Base-by-base conservation (phyloP, 1,140 invertebrate species). In the Mya arenaria region DNA sequence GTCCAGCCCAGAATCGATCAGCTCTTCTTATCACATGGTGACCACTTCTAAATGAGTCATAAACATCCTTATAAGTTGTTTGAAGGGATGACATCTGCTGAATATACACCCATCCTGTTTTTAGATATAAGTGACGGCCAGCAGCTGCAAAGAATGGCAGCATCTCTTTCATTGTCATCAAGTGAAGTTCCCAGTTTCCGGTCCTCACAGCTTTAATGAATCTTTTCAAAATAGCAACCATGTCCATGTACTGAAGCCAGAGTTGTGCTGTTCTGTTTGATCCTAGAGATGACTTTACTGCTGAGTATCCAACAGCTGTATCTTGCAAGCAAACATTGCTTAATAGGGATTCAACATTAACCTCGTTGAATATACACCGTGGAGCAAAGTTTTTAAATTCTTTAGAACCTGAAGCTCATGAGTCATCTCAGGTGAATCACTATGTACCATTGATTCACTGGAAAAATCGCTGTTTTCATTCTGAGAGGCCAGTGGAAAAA, bases 81-180 rank as follows among this genome's bases (percentile, higher is more conserved):
- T 17, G 48, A 52, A 52, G 48, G 19, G 48, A 52, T n/a, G n/a
- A n/a, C 78, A 82, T 82, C 30, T 60, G 39, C 52, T 73, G 41
- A 52, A 82, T 36, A 48, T 78, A 82, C 19, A 77, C 36, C 15
- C 65, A 39, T 4, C 25, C 85, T 68, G 90, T 92, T 90, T 94
- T 94, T 10, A 93, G 91, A 86, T 93, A 94, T 37, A 89, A 77
- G 77, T 92, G 90, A 84, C 94, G 93, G 32, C 93, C 93, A 75
- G 85, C 62, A 13, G 93, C 91, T 85, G 92, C 89, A 87, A 93
- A 92, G 72, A 83, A 92, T 19, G 92, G 92, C n/a, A 93, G 78
- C 88, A 93, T 93, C 81, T 88, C 80, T 60, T 81, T 58, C 36
- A 93, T 19, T 19, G 82, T 32, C 8, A 74, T 6, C 17, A 85